Conservation (phyloP, 2,888 invertebrate species). For the Aleiodes leptofemur region DNA sequence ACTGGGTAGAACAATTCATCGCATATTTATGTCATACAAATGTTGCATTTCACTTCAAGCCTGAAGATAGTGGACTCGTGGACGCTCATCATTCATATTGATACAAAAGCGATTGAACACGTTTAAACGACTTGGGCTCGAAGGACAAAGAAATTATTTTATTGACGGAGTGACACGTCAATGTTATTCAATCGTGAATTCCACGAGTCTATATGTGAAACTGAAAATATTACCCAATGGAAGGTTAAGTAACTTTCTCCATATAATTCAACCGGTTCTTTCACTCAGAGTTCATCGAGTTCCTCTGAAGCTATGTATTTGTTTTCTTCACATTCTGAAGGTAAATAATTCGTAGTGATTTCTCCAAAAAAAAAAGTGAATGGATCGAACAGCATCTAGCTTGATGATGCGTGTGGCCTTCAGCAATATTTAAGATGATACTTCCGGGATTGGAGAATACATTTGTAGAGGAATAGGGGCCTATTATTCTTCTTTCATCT, state of each 20-base stretch:
- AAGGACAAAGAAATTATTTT: neutral
- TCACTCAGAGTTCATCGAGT: slow-evolving; percentile 36
- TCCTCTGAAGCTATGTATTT: neutral
- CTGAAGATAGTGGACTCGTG: too few relatives aligned
- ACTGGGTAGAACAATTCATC: too few relatives aligned
- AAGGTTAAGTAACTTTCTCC: slow-evolving; percentile 55
- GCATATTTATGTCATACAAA: too few relatives aligned
- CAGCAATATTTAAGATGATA: neutral
- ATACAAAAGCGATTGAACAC: neutral
- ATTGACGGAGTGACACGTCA: slow-evolving; percentile 1
- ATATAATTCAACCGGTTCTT: slow-evolving; percentile 41
- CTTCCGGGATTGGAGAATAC: slow-evolving; percentile 6
- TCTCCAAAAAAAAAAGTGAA: neutral
- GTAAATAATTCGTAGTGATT: neutral
- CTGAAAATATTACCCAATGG: slow-evolving; percentile 48
- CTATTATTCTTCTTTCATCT: neutral
- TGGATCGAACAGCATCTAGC: neutral
- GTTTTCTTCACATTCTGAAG: neutral
- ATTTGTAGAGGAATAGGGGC: slow-evolving; percentile 9
- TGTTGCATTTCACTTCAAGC: too few relatives aligned
- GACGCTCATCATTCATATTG: too few relatives aligned
- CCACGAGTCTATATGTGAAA: neutral
- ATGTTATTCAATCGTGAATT: slow-evolving; percentile 51
- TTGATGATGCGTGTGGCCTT: slow-evolving; percentile 14
- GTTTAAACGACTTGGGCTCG: neutral